These are phyloP conservation scores for Takifugu bimaculatus DNA, from an alignment of 2,113 vertebrate genomes.

Conservation along the genomic window DNA sequence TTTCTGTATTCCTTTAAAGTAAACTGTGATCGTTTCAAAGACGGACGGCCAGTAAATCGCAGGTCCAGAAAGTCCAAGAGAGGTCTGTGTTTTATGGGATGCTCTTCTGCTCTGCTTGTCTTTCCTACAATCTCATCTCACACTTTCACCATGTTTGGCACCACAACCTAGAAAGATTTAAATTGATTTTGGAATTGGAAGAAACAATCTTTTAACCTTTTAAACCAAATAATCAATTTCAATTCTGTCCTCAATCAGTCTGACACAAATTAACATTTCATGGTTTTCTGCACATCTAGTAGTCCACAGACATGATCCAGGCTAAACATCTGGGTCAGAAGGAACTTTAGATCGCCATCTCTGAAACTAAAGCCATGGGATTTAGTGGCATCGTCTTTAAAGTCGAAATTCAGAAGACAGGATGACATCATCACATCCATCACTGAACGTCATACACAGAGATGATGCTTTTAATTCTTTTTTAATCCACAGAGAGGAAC, in stretches of 20 bases:
- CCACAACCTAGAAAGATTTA: not conserved
- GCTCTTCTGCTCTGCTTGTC: slow-evolving; percentile 21
- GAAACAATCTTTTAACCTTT: too few species aligned
- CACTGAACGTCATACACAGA: slow-evolving; percentile 14
- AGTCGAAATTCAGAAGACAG: too few species aligned
- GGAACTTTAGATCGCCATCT: too few species aligned
- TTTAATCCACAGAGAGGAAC: slow-evolving; percentile 78
- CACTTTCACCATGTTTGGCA: not conserved
- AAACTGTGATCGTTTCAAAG: slow-evolving; percentile 82
- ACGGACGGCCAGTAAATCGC: slow-evolving; percentile 82
- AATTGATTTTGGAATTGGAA: not conserved
- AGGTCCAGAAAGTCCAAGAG: slow-evolving; percentile 85
- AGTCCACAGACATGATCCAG: too few species aligned
- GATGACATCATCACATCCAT: not conserved
- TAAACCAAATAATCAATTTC: too few species aligned
- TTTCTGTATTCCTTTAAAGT: slow-evolving; percentile 76
- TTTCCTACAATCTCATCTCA: slow-evolving; percentile 1
- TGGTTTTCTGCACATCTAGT: too few species aligned
- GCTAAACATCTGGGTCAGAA: too few species aligned
- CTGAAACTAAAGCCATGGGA: too few species aligned
- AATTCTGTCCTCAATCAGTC: too few species aligned
- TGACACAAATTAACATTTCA: too few species aligned
- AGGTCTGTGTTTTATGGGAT: slow-evolving; percentile 76
- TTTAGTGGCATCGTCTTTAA: too few species aligned
- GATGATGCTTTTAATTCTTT: not conserved